These are phyloP conservation scores for Strigops habroptila DNA, from an alignment of 2,113 vertebrate genomes.

Conservation along the genomic window DNA sequence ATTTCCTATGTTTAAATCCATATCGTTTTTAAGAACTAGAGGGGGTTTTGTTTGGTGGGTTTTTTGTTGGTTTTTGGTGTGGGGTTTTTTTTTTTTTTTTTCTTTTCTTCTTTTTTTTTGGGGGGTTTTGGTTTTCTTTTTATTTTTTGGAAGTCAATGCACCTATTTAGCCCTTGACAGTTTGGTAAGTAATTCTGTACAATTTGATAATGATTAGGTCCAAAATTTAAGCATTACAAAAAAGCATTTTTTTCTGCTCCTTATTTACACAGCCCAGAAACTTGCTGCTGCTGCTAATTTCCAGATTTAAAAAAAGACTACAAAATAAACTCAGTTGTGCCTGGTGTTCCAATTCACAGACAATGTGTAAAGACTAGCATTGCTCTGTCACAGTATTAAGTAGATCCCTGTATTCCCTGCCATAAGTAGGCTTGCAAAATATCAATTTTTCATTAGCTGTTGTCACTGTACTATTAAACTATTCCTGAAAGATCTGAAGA, in stretches of 20 bases:
- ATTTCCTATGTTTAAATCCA: background rate
- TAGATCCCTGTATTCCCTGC: background rate
- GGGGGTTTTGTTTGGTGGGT: background rate
- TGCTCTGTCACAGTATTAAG: background rate
- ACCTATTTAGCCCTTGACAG: background rate
- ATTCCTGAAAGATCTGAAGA: background rate
- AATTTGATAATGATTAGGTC: background rate
- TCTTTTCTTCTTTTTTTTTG: background rate
- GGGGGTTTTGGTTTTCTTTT: no score
- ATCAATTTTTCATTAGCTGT: background rate
- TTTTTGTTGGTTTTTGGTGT: no score
- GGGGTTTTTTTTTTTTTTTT: no score
- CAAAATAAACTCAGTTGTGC: background rate
- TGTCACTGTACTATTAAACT: background rate
- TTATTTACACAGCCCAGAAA: background rate
- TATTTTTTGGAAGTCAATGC: background rate
- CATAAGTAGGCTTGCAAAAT: background rate
- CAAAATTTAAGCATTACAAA: background rate
- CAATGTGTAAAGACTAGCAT: background rate
- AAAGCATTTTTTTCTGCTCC: background rate
- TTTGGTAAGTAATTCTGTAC: background rate
- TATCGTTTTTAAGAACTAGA: background rate
- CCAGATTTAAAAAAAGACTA: background rate
- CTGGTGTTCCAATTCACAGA: background rate
- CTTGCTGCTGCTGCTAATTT: background rate